These are phyloP conservation scores for Bolinopsis microptera DNA, from an alignment of 37 sponge, comb jelly and placozoan genomes.

Conservation along the genomic window DNA sequence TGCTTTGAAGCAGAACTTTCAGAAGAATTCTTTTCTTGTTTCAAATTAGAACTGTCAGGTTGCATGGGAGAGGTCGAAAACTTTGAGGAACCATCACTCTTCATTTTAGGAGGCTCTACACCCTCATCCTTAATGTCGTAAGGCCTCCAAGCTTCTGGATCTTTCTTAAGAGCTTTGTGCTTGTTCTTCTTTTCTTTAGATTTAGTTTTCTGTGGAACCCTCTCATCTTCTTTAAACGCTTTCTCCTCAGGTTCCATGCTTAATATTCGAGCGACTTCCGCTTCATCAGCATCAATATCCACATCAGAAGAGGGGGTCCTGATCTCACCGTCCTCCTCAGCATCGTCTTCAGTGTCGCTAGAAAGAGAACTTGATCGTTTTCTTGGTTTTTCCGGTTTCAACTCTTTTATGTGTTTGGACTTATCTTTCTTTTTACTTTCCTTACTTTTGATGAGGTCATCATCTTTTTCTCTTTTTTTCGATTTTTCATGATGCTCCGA, in stretches of 20 bases:
- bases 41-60: not conserved
- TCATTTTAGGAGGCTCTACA: not conserved
- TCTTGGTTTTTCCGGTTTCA: not conserved
- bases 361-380: constrained; percentile 28
- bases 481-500: not conserved
- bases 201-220: not conserved
- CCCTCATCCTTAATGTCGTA: not conserved
- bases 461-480: not conserved
- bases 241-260: not conserved
- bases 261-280: not conserved
- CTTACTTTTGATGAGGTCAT: not conserved
- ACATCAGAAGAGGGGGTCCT: not conserved
- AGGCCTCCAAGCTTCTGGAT: not conserved
- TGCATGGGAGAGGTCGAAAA: not conserved
- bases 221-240: no score
- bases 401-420: not conserved
- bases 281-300: not conserved
- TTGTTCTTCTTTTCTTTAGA: constrained; percentile 6
- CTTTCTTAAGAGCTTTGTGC: constrained; percentile 10
- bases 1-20: not conserved
- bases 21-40: not conserved
- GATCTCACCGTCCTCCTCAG: constrained; percentile 13
- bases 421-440: not conserved
- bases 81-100: not conserved
- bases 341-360: not conserved